Evolutionary conservation across 2,797 vertebrate genomes (phyloP), one percentile per base, ranked within the genome.

Genomic region (Neosilurus mollespiculum): DNA sequence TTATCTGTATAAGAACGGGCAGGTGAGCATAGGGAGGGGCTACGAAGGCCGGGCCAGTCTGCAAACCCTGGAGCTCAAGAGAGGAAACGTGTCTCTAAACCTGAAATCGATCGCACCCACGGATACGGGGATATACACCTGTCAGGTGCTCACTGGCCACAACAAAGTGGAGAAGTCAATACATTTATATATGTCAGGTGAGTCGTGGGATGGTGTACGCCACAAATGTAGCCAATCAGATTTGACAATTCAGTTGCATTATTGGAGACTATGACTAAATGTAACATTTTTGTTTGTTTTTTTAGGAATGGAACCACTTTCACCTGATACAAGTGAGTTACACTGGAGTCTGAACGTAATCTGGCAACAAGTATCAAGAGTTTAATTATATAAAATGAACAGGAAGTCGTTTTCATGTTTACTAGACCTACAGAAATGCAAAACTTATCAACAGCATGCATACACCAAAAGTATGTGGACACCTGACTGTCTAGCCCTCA

Each of bases 51-150:
- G 84, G 66, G 37, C 80, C 22, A 26, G 37, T 43, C 9, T 89
- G 62, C 64, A 54, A 15, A 71, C 22, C 4, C 51, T 61, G 18
- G 82, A 86, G 71, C 78, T 88, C 64, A 15, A 49, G 54, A 84
- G 18, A 26, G 86, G 87, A 82, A 85, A 85, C 30, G 58, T 89
- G 2, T 86, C 88, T 49, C 83, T 86, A 43, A 73, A 51, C 10
- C 71, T 83, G 51, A 85, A 65, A 54, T 71, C 81, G 34, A n/a
- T 83, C 54, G 10, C 71, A 4, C 58, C 0, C 1, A 61, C 65
- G 30, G 88, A 88, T 66, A 76, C 72, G 10, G 84, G 85, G 22
- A 43, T 51, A 5, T 86, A 87, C 73, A 86, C 14, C 64, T 88
- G 87, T 79, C 86, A 87, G 49, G 81, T 87, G 69, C 85, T 70